Base-by-base conservation (phyloP, 2,797 vertebrate species). In the Lutjanus argentimaculatus region DNA sequence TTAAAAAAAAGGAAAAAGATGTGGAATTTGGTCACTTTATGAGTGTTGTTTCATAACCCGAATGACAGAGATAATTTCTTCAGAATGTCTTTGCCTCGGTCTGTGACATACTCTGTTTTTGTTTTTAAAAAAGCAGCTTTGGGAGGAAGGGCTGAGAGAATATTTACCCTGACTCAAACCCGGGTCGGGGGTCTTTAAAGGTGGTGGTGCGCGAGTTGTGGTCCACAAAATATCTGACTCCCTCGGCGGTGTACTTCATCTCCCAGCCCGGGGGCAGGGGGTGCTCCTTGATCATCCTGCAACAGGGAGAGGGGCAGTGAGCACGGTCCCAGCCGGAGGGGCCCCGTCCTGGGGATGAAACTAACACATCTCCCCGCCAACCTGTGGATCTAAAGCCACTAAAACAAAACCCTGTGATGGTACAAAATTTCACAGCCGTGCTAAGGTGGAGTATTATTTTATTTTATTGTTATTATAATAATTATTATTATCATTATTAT, bases 261-360 rank as follows among this genome's bases (percentile, higher is more conserved):
- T 99, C 98, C 98, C 98, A 99, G 83, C 98, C 98, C 0, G 98
- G 97, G 2, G 98, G 98, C 93, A 99, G 91, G 0, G 98, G 97
- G 15, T 98, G 97, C 91, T 99, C 98, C 95, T 99, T 98, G 94
- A 99, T 98, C 98, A 99, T 98, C 94, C 98, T 99, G 94, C 62
- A 83, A 93, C 85, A 92, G 91, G 83, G 91, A 93, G 90, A 92
- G 87, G 90, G 90, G 89, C 89, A 92, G 90, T 94, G 90, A 95
- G 92, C 91, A 88, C 88, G 81, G 77, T 87, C 87, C 88, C 75
- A 52, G 79, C 64, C 40, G 59, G 65, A 63, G 79, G 82, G 80
- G 80, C 85, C 79, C 80, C 11, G 71, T 77, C 64, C 85, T 69
- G 86, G 80, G 86, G 76, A 68, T 66, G 66, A 84, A 78, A 85